Evolutionary conservation across 1,140 invertebrate species (phyloP), one percentile per base, ranked within the genome.

Genomic region (Apis florea): DNA sequence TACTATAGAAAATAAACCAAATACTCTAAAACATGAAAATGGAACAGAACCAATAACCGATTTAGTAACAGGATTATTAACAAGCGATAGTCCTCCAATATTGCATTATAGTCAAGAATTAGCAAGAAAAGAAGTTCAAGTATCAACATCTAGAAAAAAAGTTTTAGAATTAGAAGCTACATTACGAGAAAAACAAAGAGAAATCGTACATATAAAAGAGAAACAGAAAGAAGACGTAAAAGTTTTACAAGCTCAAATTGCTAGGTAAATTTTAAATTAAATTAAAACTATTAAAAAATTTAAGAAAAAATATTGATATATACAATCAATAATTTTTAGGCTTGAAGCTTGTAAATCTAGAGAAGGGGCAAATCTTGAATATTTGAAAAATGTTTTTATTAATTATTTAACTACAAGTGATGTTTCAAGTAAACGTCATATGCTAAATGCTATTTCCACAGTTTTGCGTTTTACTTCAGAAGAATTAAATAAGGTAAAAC

Each of bases 351-450:
- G 95, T 85, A 96, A 97, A 89, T 96, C 96, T 6, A 93, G 97
- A 31, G 97, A 98, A 93, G 96, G 97, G 15, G 97, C 97, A 0
- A 98, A 98, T 94, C 92, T 98, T 63, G 97, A 98, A 90, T 98
- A 98, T 91, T 91, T 98, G 80, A 98, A 98, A 92, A 98, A 98
- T 93, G 97, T 98, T 13, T 96, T 98, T 63, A 95, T 97, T 26
- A 96, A 97, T 83, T 98, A 96, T 90, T 94, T 98, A 71, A 94
- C 96, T n/a, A 96, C 95, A 17, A 94, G 93, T 1, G 96, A 97
- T 91, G 90, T 93, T 19, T 95, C 95, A 10, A 96, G 96, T 13
- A 95, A 96, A 86, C 94, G 95, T 31, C 97, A 98, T 89, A 98
- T 98, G 97, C 89, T 98, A 19, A 98, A 98, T 93, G 97, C 97